phyloP scores from a whole-genome alignment of 2,113 vertebrate species.

The Rhynchopsitta pachyrhyncha region DNA sequence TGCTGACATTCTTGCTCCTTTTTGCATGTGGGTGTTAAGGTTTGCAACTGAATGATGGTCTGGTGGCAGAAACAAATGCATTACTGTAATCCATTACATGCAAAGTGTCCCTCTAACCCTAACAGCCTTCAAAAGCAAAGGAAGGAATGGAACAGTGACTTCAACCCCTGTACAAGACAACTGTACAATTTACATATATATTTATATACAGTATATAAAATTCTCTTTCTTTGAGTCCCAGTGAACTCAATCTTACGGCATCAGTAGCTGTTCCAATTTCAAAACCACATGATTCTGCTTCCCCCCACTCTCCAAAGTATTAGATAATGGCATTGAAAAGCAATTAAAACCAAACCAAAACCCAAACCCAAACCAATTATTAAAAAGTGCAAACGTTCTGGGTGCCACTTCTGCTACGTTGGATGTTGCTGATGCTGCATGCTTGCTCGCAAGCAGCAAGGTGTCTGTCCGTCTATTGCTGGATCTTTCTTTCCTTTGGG shows the following conservation, averaged over 20 bases:
- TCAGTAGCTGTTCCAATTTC: slow-evolving; percentile 80
- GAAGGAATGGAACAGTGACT: slow-evolving; percentile 55
- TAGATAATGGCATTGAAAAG: slow-evolving; percentile 69
- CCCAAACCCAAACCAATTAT: slow-evolving; percentile 46
- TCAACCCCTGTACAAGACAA: slow-evolving; percentile 79
- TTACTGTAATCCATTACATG: not conserved
- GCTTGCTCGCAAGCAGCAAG: slow-evolving; percentile 20
- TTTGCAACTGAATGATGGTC: not conserved
- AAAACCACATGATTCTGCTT: slow-evolving; percentile 43
- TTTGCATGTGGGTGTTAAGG: not conserved
- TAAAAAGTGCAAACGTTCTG: slow-evolving; percentile 79
- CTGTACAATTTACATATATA: slow-evolving; percentile 87
- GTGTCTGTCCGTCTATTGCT: not conserved
- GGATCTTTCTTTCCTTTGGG: slow-evolving; percentile 12
- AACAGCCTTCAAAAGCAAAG: slow-evolving; percentile 24
- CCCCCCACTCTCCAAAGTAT: slow-evolving; percentile 57
- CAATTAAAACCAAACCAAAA: slow-evolving; percentile 52
- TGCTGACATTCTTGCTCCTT: not conserved
- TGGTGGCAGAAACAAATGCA: slow-evolving; percentile 14
- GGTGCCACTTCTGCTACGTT: slow-evolving; percentile 63
- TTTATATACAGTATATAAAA: slow-evolving; percentile 85
- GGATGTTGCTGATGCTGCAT: slow-evolving; percentile 45
- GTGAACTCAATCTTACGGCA: slow-evolving; percentile 66
- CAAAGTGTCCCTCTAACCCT: slow-evolving; percentile 17
- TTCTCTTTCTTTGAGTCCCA: slow-evolving; percentile 72